Percentiles rank a stretch among this genome's conserved stretches.
Conservation (phyloP, 1,140 invertebrate species). For the Saxidomus purpurata region DNA sequence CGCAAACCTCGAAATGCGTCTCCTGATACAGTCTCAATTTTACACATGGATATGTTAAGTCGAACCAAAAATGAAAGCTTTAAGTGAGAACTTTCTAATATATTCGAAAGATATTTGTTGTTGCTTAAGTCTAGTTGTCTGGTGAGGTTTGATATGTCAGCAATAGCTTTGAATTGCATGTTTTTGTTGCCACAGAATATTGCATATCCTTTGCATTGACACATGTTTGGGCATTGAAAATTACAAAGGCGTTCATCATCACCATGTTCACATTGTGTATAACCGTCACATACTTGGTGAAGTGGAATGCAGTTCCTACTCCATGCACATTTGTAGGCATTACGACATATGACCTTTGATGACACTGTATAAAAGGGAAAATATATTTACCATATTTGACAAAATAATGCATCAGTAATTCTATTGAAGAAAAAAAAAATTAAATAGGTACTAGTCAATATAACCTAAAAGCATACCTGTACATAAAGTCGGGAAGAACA, state of each 20-base stretch:
- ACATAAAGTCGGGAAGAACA: not conserved
- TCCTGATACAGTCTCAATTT: not conserved
- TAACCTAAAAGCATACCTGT: not conserved
- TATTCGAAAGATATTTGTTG: not conserved
- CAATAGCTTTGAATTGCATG: not conserved
- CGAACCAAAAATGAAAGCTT: not conserved
- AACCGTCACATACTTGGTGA: conserved; percentile 31
- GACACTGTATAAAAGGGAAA: not conserved
- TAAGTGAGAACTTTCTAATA: not conserved
- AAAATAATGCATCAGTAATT: not conserved
- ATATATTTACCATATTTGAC: not conserved
- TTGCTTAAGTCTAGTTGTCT: not conserved
- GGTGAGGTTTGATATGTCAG: not conserved
- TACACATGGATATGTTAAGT: not conserved
- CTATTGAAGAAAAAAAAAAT: not conserved
- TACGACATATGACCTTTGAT: not conserved
- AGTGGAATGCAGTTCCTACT: not conserved
- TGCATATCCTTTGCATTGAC: not conserved
- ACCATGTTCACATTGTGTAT: not conserved
- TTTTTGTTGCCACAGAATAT: not conserved
- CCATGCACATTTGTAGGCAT: conserved; percentile 8
- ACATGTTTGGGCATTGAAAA: not conserved
- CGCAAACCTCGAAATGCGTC: not conserved
- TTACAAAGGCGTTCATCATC: conserved; percentile 36
- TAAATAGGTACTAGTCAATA: not conserved